Evolutionary conservation across 2,888 invertebrate genomes (phyloP).

Genomic region (Ophion costatus): DNA sequence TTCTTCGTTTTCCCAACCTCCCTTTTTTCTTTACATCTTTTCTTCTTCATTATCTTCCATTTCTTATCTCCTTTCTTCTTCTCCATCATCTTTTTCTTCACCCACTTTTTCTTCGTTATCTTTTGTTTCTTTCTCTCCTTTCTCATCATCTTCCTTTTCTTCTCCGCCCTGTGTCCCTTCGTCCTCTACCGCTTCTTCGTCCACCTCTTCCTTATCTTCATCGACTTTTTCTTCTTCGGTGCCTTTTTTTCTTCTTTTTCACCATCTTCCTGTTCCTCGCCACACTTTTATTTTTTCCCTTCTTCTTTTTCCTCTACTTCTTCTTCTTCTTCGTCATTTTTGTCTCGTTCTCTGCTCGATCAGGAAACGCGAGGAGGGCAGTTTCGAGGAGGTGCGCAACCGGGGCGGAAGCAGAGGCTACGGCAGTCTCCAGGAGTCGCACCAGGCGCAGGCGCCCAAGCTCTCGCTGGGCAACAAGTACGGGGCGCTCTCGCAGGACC

Average conservation of each 20-base stretch:
- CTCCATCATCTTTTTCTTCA: not conserved
- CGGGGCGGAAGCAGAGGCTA: conserved; percentile 85
- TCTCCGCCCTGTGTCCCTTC: too few relatives aligned
- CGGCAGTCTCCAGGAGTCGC: conserved; percentile 82
- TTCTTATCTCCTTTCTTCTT: not conserved
- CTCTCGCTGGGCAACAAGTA: conserved; percentile 87
- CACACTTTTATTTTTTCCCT: not conserved
- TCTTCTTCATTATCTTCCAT: not conserved
- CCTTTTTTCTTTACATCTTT: too few relatives aligned
- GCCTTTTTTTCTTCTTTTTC: not conserved
- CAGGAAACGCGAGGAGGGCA: conserved; percentile 85
- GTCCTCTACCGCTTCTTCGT: too few relatives aligned
- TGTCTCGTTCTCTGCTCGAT: conserved; percentile 43
- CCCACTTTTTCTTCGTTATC: not conserved
- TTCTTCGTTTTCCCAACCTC: too few relatives aligned
- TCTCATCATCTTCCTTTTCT: too few relatives aligned
- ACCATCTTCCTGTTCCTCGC: not conserved
- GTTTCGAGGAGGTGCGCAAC: conserved; percentile 86
- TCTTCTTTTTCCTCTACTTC: too few relatives aligned
- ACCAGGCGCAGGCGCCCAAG: conserved; percentile 84
- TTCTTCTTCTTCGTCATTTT: not conserved
- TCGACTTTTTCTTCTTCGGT: too few relatives aligned
- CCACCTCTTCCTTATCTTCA: too few relatives aligned
- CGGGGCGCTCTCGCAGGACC: conserved; percentile 86
- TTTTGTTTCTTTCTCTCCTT: not conserved